Evolutionary conservation across 2,113 vertebrate species (phyloP).

Genomic region (Chinchilla lanigera): DNA sequence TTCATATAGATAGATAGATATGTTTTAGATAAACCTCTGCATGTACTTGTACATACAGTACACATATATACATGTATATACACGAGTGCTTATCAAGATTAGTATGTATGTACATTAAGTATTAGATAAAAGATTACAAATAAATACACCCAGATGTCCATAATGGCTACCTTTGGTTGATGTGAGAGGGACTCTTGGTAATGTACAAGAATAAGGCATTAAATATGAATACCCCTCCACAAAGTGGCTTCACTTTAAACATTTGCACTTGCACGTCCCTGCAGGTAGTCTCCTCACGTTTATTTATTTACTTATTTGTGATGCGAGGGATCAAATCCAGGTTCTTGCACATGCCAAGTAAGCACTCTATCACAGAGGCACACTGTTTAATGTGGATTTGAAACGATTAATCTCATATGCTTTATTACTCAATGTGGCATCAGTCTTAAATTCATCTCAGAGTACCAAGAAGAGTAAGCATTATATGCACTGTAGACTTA

Average conservation of each 20-base stretch:
- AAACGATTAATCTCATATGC: slow-evolving; percentile 24
- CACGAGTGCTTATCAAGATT: not conserved
- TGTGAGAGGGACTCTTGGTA: not conserved
- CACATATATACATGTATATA: not conserved
- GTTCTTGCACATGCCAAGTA: not conserved
- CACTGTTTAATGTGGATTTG: not conserved
- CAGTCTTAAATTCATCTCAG: not conserved
- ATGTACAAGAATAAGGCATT: not conserved
- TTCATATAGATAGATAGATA: not conserved
- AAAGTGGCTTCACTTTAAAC: not conserved
- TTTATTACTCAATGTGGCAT: not conserved
- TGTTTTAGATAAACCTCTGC: not conserved
- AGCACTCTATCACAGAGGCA: not conserved
- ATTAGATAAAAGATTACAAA: slow-evolving; percentile 19
- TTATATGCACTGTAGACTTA: not conserved
- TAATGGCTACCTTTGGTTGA: not conserved
- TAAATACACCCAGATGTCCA: not conserved
- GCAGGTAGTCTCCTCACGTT: not conserved
- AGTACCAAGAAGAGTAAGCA: not conserved
- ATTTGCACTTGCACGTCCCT: not conserved
- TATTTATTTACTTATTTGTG: not conserved
- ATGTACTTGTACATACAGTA: not conserved
- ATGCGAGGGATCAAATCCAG: not conserved
- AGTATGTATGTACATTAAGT: not conserved
- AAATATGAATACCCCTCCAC: not conserved